Percentiles rank a stretch among this genome's conserved stretches.
These are phyloP conservation scores for Mus spicilegus DNA, from an alignment of 2,113 vertebrate species.

Conservation along the genomic window DNA sequence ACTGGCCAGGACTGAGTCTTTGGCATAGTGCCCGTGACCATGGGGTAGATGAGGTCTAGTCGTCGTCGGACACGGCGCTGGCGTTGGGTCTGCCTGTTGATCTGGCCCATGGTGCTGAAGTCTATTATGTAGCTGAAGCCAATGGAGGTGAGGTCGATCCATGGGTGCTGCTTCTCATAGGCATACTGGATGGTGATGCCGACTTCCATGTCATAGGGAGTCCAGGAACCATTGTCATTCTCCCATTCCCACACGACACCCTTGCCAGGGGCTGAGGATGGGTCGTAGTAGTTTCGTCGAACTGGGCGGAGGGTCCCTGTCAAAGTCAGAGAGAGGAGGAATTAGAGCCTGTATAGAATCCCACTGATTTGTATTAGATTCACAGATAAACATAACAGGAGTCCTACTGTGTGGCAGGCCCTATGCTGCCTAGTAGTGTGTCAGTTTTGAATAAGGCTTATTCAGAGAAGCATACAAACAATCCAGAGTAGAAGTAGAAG, in stretches of 20 bases:
- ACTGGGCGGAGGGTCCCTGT: slow-evolving; percentile 89
- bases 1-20: slow-evolving; percentile 88
- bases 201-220: slow-evolving; percentile 89
- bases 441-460: not conserved
- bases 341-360: not conserved
- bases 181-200: slow-evolving; percentile 89
- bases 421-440: rapidly evolving
- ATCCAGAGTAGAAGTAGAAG: too few relatives aligned
- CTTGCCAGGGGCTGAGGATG: slow-evolving; percentile 85
- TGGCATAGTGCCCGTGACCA: slow-evolving; percentile 89
- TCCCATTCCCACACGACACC: slow-evolving; percentile 91
- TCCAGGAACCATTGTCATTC: slow-evolving; percentile 88
- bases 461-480: not conserved
- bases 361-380: not conserved
- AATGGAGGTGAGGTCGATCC: slow-evolving; percentile 88
- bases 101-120: slow-evolving; percentile 90
- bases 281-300: slow-evolving; percentile 88
- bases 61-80: slow-evolving; percentile 92
- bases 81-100: slow-evolving; percentile 90
- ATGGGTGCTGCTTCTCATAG: slow-evolving; percentile 88
- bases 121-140: slow-evolving; percentile 90
- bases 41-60: slow-evolving; percentile 90
- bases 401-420: not conserved
- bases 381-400: not conserved
- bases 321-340: slow-evolving; percentile 16